Base-by-base conservation (phyloP, 2,888 invertebrate genomes). In the Amorpha juglandis region DNA sequence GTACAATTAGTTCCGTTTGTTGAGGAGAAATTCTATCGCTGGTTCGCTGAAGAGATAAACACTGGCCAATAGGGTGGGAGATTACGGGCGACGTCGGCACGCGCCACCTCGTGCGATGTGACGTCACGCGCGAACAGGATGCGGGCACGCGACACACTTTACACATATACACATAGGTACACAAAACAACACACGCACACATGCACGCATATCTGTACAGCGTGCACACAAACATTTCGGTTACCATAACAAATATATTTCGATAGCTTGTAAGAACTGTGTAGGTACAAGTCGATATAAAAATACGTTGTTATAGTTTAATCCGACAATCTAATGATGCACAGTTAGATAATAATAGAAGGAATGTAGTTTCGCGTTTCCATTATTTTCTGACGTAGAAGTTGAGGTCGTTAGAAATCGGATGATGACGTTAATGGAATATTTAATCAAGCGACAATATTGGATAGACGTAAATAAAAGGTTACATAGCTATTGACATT, bases 101-200 rank as follows among this genome's bases (percentile, higher is more conserved):
- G 77, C 84, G 82, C 80, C 83, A 83, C 84, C 89, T 92, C 92
- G 85, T 82, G 83, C 87, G 91, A 91, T 91, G 84, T 88, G 79
- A 78, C 88, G 92, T 91, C 92, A 90, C 78, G 78, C 74, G 71
- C 81, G 80, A 91, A 90, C 92, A 91, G 91, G 92, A 92, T 91
- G 87, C 89, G 83, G 79, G 84, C 83, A 82, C 82, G 84, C 86
- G 87, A 83, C 87, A 88, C 79, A 88, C 85, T 83, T 86, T 75
- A 78, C 72, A 72, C 70, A 71, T 65, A 71, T 66, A 70, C 55
- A 69, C 64, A 71, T n/a, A 65, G 69, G 7, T 35, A 35, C 35
- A 38, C 66, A 71, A 70, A 69, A 11, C 9, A 12, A 12, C 9
- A 45, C 70, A 67, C 65, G 70, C 68, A 71, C 70, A 72, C 67